Percentiles rank a stretch among this genome's conserved stretches.
These are phyloP conservation scores for Schizopygopsis pylzovi DNA, from an alignment of 2,797 vertebrate species.

Conservation along the genomic window DNA sequence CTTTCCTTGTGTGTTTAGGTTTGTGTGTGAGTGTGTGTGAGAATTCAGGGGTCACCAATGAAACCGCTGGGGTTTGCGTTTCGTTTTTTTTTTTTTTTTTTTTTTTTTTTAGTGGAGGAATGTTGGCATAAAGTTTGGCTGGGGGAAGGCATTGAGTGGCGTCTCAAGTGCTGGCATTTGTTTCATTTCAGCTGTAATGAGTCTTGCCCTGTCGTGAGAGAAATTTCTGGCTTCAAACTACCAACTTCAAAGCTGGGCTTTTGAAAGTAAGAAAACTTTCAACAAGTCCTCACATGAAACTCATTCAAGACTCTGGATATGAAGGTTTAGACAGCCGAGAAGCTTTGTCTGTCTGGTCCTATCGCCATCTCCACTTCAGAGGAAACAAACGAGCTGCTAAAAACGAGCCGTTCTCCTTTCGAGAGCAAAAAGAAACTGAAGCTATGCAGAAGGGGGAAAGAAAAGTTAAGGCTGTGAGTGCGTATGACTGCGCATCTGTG, in stretches of 20 bases:
- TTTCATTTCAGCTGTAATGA: conserved; percentile 73
- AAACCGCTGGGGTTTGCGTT: conserved; percentile 53
- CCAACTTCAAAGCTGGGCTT: conserved; percentile 70
- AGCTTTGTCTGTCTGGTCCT: conserved; percentile 47
- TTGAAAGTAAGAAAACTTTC: conserved; percentile 55
- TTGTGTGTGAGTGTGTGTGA: conserved; percentile 7
- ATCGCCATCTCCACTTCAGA: conserved; percentile 13
- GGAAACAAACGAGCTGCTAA: conserved; percentile 22
- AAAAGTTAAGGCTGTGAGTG: conserved; percentile 57
- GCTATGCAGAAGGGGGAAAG: conserved; percentile 52
- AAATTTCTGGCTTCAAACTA: conserved; percentile 71
- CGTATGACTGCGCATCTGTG: conserved; percentile 64
- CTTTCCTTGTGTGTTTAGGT: conserved; percentile 24
- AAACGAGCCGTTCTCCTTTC: conserved; percentile 30
- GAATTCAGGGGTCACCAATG: conserved; percentile 32
- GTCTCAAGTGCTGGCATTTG: conserved; percentile 71
- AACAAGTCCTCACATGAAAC: conserved; percentile 68
- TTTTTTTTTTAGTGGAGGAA: conserved; percentile 64
- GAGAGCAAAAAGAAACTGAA: conserved; percentile 51
- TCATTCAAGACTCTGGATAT: conserved; percentile 50
- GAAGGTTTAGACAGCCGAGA: conserved; percentile 54
- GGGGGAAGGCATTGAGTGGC: conserved; percentile 59
- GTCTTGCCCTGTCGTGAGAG: conserved; percentile 71
- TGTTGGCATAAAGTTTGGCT: conserved; percentile 64
- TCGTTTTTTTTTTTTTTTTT: conserved; percentile 52